Base-by-base conservation (phyloP, 2,888 invertebrate genomes). In the Zaprionus bogoriensis region DNA sequence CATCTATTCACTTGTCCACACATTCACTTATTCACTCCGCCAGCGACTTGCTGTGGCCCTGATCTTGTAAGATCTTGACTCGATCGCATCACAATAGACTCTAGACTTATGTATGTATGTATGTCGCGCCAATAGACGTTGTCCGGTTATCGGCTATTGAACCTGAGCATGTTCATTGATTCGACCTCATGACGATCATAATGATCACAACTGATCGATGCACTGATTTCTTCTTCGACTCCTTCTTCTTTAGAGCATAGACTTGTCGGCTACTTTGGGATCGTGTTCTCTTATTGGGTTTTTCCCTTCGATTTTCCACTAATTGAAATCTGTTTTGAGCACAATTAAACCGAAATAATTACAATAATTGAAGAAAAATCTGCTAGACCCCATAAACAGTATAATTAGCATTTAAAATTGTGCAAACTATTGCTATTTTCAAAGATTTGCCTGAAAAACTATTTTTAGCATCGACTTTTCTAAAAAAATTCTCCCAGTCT, bases 51-150 rank as follows among this genome's bases (percentile, higher is more conserved):
- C 36, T 44, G 10, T 51, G 53, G 28, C 74, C 57, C 6, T 70
- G 68, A 73, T 73, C 74, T 73, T 67, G 57, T 51, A 51, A 62
- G 57, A 62, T 47, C 57, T 58, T 50, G 50, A 47, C 28, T 42
- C 23, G 58, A 46, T 27, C 27, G 28, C 28, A 45, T 51, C 38
- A 10, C 10, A 25, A 25, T 23, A 39, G 51, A 57, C 71, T 53
- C 36, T 46, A 23, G 30, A 30, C 58, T 54, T 73, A 62, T 63
- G 55, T 27, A 17, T 30, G 55, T 53, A n/a, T n/a, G n/a, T n/a
- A n/a, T n/a, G n/a, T n/a, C n/a, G n/a, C n/a, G n/a, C n/a, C n/a
- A n/a, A n/a, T n/a, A n/a, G n/a, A n/a, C n/a, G n/a, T n/a, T n/a
- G n/a, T n/a, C 62, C 67, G 46, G 45, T 12, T 44, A 61, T 57